phyloP scores from a whole-genome alignment of 2,888 invertebrate species.

The Drosophila prolongata region DNA sequence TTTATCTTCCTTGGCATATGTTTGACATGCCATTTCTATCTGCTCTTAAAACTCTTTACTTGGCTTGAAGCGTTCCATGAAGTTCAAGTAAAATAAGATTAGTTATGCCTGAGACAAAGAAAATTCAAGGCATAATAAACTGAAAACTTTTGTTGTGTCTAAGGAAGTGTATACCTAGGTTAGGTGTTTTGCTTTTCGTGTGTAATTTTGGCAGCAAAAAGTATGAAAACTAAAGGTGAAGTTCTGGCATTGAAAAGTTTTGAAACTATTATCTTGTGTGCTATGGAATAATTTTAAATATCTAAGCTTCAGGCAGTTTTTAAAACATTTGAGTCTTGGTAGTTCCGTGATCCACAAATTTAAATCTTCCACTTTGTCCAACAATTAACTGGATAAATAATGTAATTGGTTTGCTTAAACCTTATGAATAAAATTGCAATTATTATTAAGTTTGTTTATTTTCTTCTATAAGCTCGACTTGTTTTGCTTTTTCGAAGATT shows the following conservation, averaged over 20 bases:
- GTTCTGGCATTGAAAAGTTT: constrained; percentile 1
- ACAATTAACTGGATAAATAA: no score
- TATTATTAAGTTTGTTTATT: no score
- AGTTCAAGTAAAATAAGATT: constrained; percentile 8
- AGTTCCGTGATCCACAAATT: background rate
- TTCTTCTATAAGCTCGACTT: background rate
- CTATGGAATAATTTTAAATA: background rate
- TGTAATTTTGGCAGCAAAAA: background rate
- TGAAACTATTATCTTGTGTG: background rate
- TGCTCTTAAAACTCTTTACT: constrained; percentile 10
- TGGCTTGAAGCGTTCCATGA: background rate
- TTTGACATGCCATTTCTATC: constrained; percentile 33
- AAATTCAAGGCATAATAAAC: constrained; percentile 3
- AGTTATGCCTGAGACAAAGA: background rate
- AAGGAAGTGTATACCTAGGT: background rate
- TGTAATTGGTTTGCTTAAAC: no score
- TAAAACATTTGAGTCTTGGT: background rate
- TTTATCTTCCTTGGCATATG: constrained; percentile 38
- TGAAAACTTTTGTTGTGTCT: constrained; percentile 1
- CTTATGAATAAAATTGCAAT: no score
- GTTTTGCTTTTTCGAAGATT: no score
- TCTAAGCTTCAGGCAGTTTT: background rate
- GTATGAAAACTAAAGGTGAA: background rate
- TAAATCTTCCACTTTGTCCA: no score
- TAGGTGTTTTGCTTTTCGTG: background rate